A percentile compares a stretch with the other conserved stretches of the same genome.
Conservation (phyloP, 2,113 vertebrate species). For the Delphinus delphis region DNA sequence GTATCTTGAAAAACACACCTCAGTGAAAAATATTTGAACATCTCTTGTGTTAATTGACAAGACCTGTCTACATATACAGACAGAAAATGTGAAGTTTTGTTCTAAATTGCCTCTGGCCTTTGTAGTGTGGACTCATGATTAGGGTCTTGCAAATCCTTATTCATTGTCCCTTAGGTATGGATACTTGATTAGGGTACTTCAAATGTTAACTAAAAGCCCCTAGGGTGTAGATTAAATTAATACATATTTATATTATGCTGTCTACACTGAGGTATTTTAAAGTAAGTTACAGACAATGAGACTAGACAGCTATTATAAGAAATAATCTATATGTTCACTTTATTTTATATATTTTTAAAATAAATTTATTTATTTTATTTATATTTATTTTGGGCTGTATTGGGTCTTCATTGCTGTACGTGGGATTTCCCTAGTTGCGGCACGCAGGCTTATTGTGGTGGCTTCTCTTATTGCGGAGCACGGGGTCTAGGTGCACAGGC, state of each 20-base stretch:
- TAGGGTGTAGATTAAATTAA: not conserved
- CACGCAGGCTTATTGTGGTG: too few species aligned
- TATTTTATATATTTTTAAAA: too few species aligned
- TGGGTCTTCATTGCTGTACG: too few species aligned
- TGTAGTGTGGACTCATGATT: not conserved
- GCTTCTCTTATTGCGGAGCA: too few species aligned
- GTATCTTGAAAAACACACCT: not conserved
- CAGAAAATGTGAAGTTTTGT: not conserved
- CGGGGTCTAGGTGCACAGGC: too few species aligned
- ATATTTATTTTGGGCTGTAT: too few species aligned
- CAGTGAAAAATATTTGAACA: not conserved
- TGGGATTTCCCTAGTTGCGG: too few species aligned
- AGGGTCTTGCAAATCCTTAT: not conserved
- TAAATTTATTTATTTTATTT: too few species aligned
- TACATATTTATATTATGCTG: not conserved
- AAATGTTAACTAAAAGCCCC: not conserved
- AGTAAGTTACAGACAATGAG: not conserved
- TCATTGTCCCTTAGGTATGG: not conserved
- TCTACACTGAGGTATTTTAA: not conserved
- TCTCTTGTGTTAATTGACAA: not conserved
- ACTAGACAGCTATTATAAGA: not conserved
- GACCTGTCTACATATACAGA: not conserved
- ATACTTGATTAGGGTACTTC: not conserved
- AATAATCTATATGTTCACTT: not conserved
- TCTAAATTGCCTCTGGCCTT: not conserved